Conservation (phyloP, 2,113 vertebrate genomes). For the Urocynchramus pylzowi region DNA sequence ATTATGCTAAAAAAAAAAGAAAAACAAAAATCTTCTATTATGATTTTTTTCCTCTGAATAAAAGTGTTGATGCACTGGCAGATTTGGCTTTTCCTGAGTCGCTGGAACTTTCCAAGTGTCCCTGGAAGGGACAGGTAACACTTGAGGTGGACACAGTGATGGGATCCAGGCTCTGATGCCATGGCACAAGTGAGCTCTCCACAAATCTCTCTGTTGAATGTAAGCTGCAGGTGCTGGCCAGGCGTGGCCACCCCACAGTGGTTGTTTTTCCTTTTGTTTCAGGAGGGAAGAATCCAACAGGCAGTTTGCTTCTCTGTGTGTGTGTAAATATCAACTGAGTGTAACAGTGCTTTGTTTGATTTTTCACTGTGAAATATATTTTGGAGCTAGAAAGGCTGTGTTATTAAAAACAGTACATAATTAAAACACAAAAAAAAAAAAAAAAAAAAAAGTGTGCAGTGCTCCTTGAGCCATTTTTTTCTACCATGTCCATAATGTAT, state of each 20-base stretch:
- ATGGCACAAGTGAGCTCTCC: background rate
- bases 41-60: background rate
- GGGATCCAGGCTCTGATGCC: background rate
- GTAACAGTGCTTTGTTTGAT: conserved; percentile 22
- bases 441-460: background rate
- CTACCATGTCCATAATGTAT: background rate
- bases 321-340: conserved; percentile 46
- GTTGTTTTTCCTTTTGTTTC: background rate
- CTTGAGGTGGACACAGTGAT: background rate
- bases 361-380: conserved; percentile 61
- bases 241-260: background rate
- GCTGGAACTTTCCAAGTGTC: background rate
- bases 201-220: conserved; percentile 20
- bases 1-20: rapidly evolving
- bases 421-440: background rate
- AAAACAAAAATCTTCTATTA: background rate
- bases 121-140: background rate
- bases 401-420: conserved; percentile 12
- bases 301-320: background rate
- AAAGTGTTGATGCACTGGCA: background rate
- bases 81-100: background rate
- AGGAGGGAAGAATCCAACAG: background rate
- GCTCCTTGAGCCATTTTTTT: conserved; percentile 37
- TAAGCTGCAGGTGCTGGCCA: background rate
- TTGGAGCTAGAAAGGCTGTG: conserved; percentile 42